Conservation (phyloP, 2,797 vertebrate species). For the Oryzias dopingdopingensis region DNA sequence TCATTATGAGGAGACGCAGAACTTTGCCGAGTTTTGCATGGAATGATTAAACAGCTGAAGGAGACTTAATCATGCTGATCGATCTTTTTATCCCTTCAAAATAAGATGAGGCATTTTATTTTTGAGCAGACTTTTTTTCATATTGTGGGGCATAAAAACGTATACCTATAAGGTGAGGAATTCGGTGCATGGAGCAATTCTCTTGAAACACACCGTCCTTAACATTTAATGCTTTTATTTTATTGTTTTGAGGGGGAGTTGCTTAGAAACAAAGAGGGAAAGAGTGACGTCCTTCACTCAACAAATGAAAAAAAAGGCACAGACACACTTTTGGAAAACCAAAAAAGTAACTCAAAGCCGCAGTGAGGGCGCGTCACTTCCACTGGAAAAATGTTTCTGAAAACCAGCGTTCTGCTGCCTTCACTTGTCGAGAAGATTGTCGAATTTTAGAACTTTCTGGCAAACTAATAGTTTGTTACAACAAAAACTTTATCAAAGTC, state of each 20-base stretch:
- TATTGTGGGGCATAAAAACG: background rate
- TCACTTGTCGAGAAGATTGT: conserved; percentile 15
- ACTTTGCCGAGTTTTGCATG: no score
- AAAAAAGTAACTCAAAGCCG: conserved; percentile 18
- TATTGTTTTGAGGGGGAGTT: no score
- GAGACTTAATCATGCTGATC: no score
- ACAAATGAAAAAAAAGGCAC: conserved; percentile 37
- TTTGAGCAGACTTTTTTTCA: no score
- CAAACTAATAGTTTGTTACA: background rate
- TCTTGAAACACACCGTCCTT: background rate
- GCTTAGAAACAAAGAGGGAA: conserved; percentile 31
- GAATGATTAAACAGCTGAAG: no score
- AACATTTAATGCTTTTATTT: background rate
- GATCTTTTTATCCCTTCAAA: no score
- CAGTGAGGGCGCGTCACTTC: conserved; percentile 61
- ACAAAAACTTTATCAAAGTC: background rate
- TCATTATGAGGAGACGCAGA: no score
- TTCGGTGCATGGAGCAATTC: background rate
- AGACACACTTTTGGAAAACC: conserved; percentile 6
- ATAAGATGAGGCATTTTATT: no score
- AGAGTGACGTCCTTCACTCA: conserved; percentile 38
- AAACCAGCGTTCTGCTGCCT: conserved; percentile 41
- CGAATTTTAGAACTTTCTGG: fast-evolving
- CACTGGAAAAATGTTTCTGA: conserved; percentile 61
- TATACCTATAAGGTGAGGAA: background rate